Evolutionary conservation across 2,113 vertebrate genomes (phyloP).

Genomic region (Halcyon senegalensis): DNA sequence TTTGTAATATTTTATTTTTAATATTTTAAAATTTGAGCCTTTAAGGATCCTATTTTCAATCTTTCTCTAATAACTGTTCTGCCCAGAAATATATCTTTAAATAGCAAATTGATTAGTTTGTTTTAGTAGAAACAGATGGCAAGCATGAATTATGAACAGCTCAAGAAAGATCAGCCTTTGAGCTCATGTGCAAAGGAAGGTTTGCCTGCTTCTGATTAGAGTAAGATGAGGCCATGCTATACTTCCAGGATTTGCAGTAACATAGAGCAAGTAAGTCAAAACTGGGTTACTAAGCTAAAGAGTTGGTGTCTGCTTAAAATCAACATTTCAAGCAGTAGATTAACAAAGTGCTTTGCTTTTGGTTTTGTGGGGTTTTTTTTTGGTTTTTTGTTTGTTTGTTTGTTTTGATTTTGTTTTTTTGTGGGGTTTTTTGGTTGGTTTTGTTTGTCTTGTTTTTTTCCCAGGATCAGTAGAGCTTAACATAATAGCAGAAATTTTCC

Average conservation of each 20-base stretch:
- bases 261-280: not conserved
- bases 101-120: not conserved
- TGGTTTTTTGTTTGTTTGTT: not conserved
- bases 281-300: not conserved
- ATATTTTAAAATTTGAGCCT: not conserved
- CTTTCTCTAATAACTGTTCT: not conserved
- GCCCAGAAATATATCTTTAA: not conserved
- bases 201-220: not conserved
- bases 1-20: not conserved
- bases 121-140: conserved; percentile 21
- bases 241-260: not conserved
- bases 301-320: not conserved
- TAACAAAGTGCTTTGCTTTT: not conserved
- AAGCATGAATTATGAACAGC: conserved; percentile 30
- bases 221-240: not conserved
- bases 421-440: not conserved
- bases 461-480: not conserved
- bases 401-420: not conserved
- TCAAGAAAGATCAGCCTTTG: conserved; percentile 31
- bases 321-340: not conserved
- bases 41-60: not conserved
- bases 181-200: not conserved
- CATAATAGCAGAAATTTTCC: not conserved
- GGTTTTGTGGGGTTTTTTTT: not conserved
- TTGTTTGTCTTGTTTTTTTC: not conserved